A percentile compares a stretch with the other conserved stretches of the same genome.
These are phyloP conservation scores for Hiodon tergisus DNA, from an alignment of 2,113 vertebrate genomes.

Conservation along the genomic window DNA sequence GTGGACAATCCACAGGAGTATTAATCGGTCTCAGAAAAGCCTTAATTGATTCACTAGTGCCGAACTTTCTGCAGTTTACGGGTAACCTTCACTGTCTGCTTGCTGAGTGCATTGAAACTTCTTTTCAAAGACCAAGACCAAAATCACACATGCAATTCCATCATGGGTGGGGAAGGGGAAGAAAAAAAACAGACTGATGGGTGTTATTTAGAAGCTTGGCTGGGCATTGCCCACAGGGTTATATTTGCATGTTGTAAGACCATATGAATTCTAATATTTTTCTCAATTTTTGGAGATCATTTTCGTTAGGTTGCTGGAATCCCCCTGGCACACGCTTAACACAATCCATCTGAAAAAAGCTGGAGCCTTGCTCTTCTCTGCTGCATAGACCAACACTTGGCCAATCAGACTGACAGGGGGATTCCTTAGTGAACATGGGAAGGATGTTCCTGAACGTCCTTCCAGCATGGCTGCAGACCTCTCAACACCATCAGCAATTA, in stretches of 20 bases:
- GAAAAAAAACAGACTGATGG: background rate
- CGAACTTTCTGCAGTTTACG: background rate
- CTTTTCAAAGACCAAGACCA: background rate
- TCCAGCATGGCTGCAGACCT: slow-evolving; percentile 37
- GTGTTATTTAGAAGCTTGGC: background rate
- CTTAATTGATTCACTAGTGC: background rate
- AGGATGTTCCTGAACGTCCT: too few relatives aligned
- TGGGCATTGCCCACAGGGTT: background rate
- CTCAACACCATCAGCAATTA: background rate
- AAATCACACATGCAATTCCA: background rate
- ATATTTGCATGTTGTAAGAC: slow-evolving; percentile 22
- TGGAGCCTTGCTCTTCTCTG: background rate
- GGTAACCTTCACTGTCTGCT: background rate
- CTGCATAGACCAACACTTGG: background rate
- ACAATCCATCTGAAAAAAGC: slow-evolving; percentile 33
- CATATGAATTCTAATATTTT: slow-evolving; percentile 27
- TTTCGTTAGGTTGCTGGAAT: slow-evolving; percentile 25
- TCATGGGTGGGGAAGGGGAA: background rate
- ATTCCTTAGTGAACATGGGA: too few relatives aligned
- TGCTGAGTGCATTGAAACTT: background rate
- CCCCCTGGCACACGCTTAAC: slow-evolving; percentile 21
- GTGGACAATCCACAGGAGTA: background rate
- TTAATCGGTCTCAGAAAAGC: background rate
- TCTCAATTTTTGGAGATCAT: slow-evolving; percentile 23
- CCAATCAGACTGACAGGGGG: background rate